Percentiles rank a stretch among this genome's conserved stretches.
Conservation (phyloP, 2,797 vertebrate genomes). For the Sebastes taczanowskii region DNA sequence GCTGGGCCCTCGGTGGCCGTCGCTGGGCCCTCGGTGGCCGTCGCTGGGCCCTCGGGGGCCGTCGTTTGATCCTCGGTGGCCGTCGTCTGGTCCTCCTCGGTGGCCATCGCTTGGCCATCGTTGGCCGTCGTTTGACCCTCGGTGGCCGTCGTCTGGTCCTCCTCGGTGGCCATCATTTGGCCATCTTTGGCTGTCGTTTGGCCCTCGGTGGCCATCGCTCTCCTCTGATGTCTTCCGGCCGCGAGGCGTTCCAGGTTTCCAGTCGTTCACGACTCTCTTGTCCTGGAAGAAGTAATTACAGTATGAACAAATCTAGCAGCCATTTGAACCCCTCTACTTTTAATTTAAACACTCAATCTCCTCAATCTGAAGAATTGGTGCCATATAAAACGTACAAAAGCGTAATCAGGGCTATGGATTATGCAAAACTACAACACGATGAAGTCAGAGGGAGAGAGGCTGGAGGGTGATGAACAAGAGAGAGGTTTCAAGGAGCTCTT, state of each 20-base stretch:
- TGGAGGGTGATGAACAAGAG: not conserved
- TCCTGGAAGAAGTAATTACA: constrained; percentile 74
- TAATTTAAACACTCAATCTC: not conserved
- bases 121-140: not conserved
- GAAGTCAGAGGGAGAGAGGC: not conserved
- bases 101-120: not conserved
- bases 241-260: constrained; percentile 64
- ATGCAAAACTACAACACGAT: constrained; percentile 24
- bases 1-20: not conserved
- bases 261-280: constrained; percentile 82
- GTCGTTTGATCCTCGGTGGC: not conserved
- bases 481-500: not conserved
- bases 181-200: not conserved
- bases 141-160: too few relatives aligned
- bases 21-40: not conserved
- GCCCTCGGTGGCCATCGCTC: constrained; percentile 36
- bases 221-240: constrained; percentile 68
- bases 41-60: too few relatives aligned
- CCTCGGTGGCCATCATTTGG: not conserved
- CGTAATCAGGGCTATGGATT: constrained; percentile 27
- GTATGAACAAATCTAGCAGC: not conserved
- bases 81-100: constrained; percentile 40
- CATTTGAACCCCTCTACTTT: not conserved
- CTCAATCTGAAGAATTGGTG: not conserved
- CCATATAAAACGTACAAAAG: not conserved